A percentile compares a stretch with the other conserved stretches of the same genome.
Evolutionary conservation across 2,888 invertebrate species (phyloP).

Genomic region (Lasioglossum leucozonium): DNA sequence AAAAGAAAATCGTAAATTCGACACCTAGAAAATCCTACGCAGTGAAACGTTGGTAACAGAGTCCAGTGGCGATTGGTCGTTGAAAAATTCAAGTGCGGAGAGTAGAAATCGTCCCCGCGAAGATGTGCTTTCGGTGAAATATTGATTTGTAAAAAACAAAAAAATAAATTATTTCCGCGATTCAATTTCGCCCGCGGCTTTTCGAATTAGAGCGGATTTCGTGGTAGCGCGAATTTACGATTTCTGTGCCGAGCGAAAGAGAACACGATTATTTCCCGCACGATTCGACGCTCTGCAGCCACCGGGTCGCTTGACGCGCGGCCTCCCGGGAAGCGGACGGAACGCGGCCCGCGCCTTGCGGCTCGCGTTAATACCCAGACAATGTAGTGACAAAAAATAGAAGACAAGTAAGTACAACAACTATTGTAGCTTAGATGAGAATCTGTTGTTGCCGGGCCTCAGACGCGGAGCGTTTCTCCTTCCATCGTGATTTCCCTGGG

Average conservation of each 20-base stretch:
- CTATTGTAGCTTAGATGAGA: slow-evolving; percentile 84
- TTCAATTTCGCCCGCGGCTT: neutral
- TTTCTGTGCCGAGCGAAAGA: neutral
- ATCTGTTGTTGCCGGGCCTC: slow-evolving; percentile 81
- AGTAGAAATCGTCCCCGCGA: neutral
- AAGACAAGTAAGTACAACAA: slow-evolving; percentile 84
- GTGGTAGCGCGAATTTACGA: neutral
- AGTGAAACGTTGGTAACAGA: neutral
- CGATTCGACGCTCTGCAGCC: too few relatives aligned
- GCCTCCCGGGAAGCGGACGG: slow-evolving; percentile 24
- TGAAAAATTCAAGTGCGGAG: neutral
- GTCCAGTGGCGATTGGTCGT: neutral
- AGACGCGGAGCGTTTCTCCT: slow-evolving; percentile 65
- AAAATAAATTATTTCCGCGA: neutral
- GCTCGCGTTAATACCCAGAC: slow-evolving; percentile 70
- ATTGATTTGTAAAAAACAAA: neutral
- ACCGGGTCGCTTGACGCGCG: too few relatives aligned
- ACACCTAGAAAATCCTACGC: too few relatives aligned
- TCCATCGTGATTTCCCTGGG: neutral
- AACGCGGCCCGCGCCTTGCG: slow-evolving; percentile 66
- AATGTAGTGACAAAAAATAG: slow-evolving; percentile 79
- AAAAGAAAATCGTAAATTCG: neutral
- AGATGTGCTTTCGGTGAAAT: neutral
- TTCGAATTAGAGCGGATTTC: neutral
- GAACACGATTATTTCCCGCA: neutral